A percentile compares a stretch with the other conserved stretches of the same genome.
Conservation (phyloP, 2,113 vertebrate species). For the Climacteris rufus region DNA sequence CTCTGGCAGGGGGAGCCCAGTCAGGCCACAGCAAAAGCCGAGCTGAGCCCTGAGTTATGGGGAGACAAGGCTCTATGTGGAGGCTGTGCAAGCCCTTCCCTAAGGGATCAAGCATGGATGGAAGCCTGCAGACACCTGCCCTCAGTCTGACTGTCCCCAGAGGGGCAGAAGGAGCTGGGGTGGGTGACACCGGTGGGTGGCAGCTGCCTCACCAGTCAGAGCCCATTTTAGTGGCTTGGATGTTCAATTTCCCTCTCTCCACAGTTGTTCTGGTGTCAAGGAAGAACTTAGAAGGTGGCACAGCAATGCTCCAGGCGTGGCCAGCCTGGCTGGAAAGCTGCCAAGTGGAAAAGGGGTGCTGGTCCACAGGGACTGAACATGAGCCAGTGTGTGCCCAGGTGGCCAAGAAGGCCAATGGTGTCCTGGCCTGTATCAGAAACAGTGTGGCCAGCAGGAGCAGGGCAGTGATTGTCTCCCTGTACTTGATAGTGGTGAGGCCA, state of each 20-base stretch:
- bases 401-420: background rate
- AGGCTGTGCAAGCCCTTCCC: background rate
- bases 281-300: background rate
- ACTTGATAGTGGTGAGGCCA: background rate
- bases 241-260: fast-evolving
- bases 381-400: fast-evolving
- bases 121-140: background rate
- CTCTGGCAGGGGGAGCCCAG: background rate
- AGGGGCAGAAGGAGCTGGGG: background rate
- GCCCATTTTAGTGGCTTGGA: fast-evolving
- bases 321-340: background rate
- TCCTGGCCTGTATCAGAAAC: background rate
- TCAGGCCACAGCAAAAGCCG: background rate
- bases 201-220: background rate
- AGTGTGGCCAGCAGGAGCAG: background rate
- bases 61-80: fast-evolving
- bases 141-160: fast-evolving
- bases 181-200: fast-evolving
- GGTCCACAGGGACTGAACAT: background rate
- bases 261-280: no score
- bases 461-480: background rate
- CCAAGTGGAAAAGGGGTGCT: background rate
- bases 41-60: fast-evolving
- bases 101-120: fast-evolving
- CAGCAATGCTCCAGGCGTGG: background rate